phyloP scores from a whole-genome alignment of 2,888 invertebrate species.

The Drosophila yooni region DNA sequence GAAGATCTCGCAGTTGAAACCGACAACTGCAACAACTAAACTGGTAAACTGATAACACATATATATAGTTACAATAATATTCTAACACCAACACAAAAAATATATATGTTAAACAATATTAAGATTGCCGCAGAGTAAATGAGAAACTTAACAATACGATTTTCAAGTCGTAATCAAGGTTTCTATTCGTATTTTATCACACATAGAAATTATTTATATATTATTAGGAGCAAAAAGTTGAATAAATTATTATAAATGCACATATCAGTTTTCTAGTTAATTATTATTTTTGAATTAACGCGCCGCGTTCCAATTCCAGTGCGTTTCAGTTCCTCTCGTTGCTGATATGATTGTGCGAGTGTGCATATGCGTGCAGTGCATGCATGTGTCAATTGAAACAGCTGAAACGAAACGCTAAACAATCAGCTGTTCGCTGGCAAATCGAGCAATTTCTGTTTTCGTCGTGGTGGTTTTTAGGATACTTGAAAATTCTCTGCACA shows the following conservation, averaged over 20 bases:
- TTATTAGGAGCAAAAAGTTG: conserved; percentile 9
- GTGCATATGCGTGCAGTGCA: not conserved
- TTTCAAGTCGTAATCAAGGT: conserved; percentile 1
- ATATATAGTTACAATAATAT: not conserved
- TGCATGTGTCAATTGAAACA: not conserved
- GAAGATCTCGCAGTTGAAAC: conserved; percentile 34
- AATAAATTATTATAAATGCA: conserved; percentile 35
- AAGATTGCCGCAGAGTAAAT: not conserved
- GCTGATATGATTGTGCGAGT: not conserved
- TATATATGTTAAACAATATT: not conserved
- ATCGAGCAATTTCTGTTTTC: conserved; percentile 61
- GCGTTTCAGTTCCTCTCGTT: conserved; percentile 20
- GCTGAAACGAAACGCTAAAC: conserved; percentile 34
- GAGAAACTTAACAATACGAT: not conserved
- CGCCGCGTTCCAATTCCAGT: conserved; percentile 24
- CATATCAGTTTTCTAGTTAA: not conserved
- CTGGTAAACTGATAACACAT: not conserved
- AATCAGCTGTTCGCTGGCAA: conserved; percentile 49
- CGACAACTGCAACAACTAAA: conserved; percentile 9
- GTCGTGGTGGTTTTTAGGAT: conserved; percentile 60
- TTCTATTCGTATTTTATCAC: conserved; percentile 19
- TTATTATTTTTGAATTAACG: conserved; percentile 9
- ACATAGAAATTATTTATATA: conserved; percentile 25
- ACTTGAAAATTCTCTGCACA: conserved; percentile 48
- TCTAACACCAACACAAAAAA: not conserved